Evolutionary conservation across 2,113 vertebrate species (phyloP).

Genomic region (Grammatotria lemairii): DNA sequence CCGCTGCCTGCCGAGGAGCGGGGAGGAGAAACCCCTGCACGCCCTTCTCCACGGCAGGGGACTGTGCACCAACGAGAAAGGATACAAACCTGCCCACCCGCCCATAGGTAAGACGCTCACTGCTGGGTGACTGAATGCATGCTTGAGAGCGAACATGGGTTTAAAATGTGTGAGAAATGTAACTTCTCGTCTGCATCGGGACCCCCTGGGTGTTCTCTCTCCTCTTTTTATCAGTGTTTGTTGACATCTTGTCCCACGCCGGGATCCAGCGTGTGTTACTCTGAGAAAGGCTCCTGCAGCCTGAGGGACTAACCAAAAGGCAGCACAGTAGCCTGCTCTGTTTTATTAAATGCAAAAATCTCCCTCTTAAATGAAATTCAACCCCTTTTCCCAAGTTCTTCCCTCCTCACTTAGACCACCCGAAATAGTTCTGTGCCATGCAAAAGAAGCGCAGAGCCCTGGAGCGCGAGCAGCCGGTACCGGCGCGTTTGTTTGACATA

Average conservation of each 20-base stretch:
- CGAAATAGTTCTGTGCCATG: neutral
- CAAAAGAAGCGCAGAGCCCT: neutral
- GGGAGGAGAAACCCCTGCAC: conserved; percentile 95
- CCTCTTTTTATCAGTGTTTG: neutral
- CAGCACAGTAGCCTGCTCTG: neutral
- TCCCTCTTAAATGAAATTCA: neutral
- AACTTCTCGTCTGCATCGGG: neutral
- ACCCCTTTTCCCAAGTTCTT: neutral
- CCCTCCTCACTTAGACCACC: neutral
- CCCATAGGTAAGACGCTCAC: conserved; percentile 78
- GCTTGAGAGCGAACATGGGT: neutral
- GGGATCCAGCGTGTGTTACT: neutral
- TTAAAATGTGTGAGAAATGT: neutral
- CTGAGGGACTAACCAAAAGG: neutral
- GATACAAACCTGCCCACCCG: conserved; percentile 82
- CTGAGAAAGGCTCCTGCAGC: neutral
- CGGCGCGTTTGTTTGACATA: conserved; percentile 42
- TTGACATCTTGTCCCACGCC: neutral
- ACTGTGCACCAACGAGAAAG: conserved; percentile 92
- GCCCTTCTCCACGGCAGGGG: conserved; percentile 94
- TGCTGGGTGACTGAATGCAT: neutral
- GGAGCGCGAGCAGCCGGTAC: neutral
- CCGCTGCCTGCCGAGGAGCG: conserved; percentile 88
- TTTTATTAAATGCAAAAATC: neutral
- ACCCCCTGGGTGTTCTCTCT: neutral